Percentiles rank a stretch among this genome's conserved stretches.
Conservation (phyloP, 2,888 invertebrate species). For the Megaustenia siamemsis region DNA sequence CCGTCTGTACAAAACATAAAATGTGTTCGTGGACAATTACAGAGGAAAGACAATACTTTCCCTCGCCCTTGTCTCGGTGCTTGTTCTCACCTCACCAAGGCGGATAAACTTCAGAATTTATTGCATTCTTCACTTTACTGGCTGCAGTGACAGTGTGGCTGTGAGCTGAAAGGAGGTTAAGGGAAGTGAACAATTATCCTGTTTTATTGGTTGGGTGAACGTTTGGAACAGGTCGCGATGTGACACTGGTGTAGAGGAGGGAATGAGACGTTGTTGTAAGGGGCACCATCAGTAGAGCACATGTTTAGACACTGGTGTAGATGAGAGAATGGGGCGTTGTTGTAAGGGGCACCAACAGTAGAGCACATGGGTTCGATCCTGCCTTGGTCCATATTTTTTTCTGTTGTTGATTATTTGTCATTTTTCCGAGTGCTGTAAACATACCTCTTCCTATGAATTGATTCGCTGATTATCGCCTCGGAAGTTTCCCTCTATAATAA, state of each 20-base stretch:
- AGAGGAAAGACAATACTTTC: conserved; percentile 30
- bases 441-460: no score
- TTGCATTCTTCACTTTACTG: neutral
- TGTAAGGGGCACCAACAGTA: no score
- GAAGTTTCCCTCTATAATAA: no score
- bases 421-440: no score
- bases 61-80: conserved; percentile 5
- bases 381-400: no score
- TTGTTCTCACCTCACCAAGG: conserved; percentile 27
- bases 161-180: neutral
- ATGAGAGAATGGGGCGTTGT: no score
- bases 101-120: neutral
- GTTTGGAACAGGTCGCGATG: neutral
- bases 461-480: no score
- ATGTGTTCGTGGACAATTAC: neutral
- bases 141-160: neutral
- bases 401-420: no score
- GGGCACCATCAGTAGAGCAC: no score
- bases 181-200: neutral
- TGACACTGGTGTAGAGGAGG: neutral
- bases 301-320: no score
- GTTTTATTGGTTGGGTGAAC: neutral
- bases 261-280: neutral
- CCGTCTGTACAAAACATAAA: conserved; percentile 30
- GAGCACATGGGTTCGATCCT: no score